Base-by-base conservation (phyloP, 1,140 invertebrate genomes). In the Pachypsylla venusta region DNA sequence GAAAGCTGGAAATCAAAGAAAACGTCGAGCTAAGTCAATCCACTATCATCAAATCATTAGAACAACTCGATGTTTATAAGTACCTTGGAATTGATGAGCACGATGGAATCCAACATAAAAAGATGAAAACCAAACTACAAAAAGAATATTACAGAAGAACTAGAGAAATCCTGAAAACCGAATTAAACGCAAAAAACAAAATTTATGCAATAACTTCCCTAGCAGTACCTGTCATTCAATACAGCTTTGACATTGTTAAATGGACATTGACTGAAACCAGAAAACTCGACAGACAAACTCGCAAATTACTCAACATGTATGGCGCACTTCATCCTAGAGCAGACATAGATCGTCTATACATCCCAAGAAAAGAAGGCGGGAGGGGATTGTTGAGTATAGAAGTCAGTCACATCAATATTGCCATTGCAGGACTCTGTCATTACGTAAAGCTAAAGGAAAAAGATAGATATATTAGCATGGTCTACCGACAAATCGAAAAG, bases 121-220 rank as follows among this genome's bases (percentile, higher is more conserved):
- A 12, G 20, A 55, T 55, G 54, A 55, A 55, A 55, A 16, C n/a
- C 22, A 55, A 10, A 55, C 14, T 55, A 4, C n/a, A 25, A 22
- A 55, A 55, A 55, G 54, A 55, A 27, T 55, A 55, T n/a, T 25
- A 25, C 25, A 24, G 54, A 22, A 3, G 54, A 55, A n/a, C 24
- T 24, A 55, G 54, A 27, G 12, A 2, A 25, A 16, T 55, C 7
- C 5, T 55, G 24, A 55, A 55, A 7, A 55, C 54, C n/a, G 54
- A 55, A 22, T 25, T 55, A 16, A 25, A 24, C n/a, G 54, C 54
- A 27, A 55, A 55, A 55, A 5, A 55, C 54, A 55, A 55, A n/a
- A 12, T 27, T 12, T 14, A 25, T n/a, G 54, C 54, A 12, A 7
- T 55, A 14, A 27, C 14, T n/a, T 55, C 54, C 2, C 25, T 55